phyloP scores from a whole-genome alignment of 2,797 vertebrate genomes.

The Lepilemur ruficaudatus region DNA sequence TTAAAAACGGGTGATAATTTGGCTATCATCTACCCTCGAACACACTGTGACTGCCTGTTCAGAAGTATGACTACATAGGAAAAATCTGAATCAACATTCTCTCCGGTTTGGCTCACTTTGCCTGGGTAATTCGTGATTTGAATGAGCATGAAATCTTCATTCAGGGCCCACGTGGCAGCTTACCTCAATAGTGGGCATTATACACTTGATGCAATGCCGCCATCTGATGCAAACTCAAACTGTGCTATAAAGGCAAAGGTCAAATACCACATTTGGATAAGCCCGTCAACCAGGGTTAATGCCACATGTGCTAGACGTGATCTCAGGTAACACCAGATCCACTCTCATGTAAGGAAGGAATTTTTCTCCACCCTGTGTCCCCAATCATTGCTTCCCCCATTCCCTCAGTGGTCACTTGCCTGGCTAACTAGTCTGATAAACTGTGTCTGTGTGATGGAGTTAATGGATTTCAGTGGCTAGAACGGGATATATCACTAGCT shows the following conservation, averaged over 20 bases:
- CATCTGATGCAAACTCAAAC: background rate
- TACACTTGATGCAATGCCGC: accelerated
- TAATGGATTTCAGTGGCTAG: background rate
- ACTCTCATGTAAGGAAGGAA: background rate
- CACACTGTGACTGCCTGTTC: background rate
- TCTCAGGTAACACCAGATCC: background rate
- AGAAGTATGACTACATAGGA: background rate
- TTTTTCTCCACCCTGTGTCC: background rate
- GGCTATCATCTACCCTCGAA: background rate
- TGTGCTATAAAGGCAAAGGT: background rate
- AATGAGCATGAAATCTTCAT: background rate
- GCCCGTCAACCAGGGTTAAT: background rate
- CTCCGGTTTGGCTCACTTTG: background rate
- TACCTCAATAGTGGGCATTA: background rate
- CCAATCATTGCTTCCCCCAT: background rate
- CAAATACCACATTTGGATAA: background rate
- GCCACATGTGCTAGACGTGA: background rate
- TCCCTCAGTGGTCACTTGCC: background rate
- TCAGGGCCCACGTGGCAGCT: background rate
- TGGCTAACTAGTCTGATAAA: background rate
- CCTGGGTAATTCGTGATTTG: background rate
- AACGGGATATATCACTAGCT: background rate
- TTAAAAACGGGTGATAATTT: background rate
- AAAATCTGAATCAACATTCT: background rate
- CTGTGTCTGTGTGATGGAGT: background rate